These are phyloP conservation scores for Clarias pachynema DNA, from an alignment of 2,797 vertebrate species.

Conservation along the genomic window DNA sequence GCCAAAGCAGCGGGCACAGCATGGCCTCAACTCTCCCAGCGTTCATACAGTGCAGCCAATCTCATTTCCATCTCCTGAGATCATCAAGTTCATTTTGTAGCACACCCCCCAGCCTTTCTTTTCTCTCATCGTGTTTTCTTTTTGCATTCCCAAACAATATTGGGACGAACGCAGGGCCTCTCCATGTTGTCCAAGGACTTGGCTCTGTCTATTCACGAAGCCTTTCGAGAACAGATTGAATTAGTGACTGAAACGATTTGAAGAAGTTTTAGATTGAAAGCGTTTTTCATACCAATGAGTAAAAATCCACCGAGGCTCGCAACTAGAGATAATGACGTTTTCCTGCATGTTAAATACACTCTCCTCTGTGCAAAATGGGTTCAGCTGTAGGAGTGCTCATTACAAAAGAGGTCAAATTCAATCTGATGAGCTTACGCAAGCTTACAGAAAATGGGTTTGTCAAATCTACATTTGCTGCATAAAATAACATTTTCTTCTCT, in stretches of 20 bases:
- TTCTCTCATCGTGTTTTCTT: slow-evolving; percentile 62
- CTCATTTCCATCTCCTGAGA: slow-evolving; percentile 80
- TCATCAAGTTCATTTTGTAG: slow-evolving; percentile 83
- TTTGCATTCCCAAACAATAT: slow-evolving; percentile 80
- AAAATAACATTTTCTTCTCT: too few species aligned
- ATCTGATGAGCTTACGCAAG: background rate
- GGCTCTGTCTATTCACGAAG: slow-evolving; percentile 72
- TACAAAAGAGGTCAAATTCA: background rate
- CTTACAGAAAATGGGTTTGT: background rate
- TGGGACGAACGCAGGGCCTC: slow-evolving; percentile 80
- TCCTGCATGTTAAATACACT: slow-evolving; percentile 19
- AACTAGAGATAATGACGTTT: slow-evolving; percentile 16
- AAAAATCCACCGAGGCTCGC: slow-evolving; percentile 67
- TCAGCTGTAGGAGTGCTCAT: background rate
- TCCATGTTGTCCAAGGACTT: slow-evolving; percentile 76
- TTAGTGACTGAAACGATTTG: slow-evolving; percentile 69
- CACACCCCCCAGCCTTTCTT: slow-evolving; percentile 38
- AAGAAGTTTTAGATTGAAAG: slow-evolving; percentile 20
- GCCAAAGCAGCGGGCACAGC: slow-evolving; percentile 77
- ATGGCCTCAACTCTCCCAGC: slow-evolving; percentile 66
- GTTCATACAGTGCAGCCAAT: slow-evolving; percentile 82
- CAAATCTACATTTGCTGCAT: background rate
- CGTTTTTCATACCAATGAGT: slow-evolving; percentile 81
- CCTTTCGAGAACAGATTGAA: slow-evolving; percentile 79
- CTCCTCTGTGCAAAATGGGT: background rate